Evolutionary conservation across 1,140 invertebrate genomes (phyloP).

Genomic region (Prorops nasuta): DNA sequence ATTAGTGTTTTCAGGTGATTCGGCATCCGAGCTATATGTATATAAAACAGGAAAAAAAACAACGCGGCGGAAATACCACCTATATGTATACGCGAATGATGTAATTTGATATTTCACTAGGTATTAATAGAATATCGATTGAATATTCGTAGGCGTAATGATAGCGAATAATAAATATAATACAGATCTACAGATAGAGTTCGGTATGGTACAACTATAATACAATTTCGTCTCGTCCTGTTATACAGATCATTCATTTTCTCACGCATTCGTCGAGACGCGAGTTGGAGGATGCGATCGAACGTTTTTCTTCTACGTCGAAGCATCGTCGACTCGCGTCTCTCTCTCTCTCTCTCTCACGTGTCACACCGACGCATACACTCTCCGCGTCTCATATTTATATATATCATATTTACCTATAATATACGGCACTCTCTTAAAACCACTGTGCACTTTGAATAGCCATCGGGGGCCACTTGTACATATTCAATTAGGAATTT

Average conservation of each 20-base stretch:
- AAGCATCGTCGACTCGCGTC: conserved; percentile 17
- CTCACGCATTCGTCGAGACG: no score
- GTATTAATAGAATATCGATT: conserved; percentile 54
- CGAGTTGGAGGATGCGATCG: no score
- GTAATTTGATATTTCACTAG: conserved; percentile 56
- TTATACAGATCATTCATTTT: no score
- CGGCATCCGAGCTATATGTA: no score
- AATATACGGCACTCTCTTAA: conserved; percentile 33
- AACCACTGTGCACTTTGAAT: conserved; percentile 22
- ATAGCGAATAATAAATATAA: conserved; percentile 57
- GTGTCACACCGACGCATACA: conserved; percentile 12
- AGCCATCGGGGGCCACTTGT: conserved; percentile 39
- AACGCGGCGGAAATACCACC: no score
- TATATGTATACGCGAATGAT: no score
- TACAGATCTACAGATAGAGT: conserved; percentile 56
- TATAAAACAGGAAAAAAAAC: no score
- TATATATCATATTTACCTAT: conserved; percentile 31
- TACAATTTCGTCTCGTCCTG: conserved; percentile 48
- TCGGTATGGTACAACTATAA: conserved; percentile 56
- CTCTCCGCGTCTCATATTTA: conserved; percentile 12
- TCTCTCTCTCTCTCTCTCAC: conserved; percentile 33
- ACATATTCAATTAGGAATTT: conserved; percentile 54
- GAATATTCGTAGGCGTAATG: conserved; percentile 52
- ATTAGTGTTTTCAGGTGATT: no score
- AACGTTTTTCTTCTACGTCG: no score